These are phyloP conservation scores for Cnemophilus loriae DNA, from an alignment of 2,113 vertebrate genomes.

Conservation along the genomic window DNA sequence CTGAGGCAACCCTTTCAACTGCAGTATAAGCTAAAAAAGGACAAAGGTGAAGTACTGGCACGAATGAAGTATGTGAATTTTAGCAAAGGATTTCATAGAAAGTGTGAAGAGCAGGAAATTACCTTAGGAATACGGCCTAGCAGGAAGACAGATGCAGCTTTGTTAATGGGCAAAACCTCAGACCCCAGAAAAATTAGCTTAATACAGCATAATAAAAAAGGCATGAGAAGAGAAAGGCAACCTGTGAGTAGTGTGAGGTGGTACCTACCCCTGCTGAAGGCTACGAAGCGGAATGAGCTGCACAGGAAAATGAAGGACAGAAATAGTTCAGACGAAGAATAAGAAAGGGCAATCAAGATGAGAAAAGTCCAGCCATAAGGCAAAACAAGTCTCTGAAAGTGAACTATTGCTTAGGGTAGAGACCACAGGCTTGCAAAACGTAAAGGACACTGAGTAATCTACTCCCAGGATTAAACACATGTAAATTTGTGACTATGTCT, in stretches of 20 bases:
- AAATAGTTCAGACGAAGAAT: background rate
- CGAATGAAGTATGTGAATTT: background rate
- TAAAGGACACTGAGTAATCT: background rate
- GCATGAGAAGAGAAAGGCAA: background rate
- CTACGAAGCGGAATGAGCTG: background rate
- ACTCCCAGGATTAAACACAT: background rate
- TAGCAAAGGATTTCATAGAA: background rate
- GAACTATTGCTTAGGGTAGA: background rate
- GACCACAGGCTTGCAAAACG: background rate
- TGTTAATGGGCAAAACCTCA: background rate
- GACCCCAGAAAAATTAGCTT: background rate
- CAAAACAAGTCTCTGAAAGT: background rate
- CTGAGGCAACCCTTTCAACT: background rate
- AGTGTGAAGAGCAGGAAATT: background rate
- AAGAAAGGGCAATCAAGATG: background rate
- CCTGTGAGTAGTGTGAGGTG: accelerated
- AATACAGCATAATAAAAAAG: background rate
- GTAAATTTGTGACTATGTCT: background rate
- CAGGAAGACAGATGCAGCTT: background rate
- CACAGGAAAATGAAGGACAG: background rate
- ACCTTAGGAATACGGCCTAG: background rate
- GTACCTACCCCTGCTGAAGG: background rate
- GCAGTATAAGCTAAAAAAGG: background rate
- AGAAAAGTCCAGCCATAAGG: background rate
- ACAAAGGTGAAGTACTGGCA: background rate